Percentiles rank a stretch among this genome's conserved stretches.
These are phyloP conservation scores for Drosophila paramelanica DNA, from an alignment of 2,888 invertebrate species.

Conservation along the genomic window DNA sequence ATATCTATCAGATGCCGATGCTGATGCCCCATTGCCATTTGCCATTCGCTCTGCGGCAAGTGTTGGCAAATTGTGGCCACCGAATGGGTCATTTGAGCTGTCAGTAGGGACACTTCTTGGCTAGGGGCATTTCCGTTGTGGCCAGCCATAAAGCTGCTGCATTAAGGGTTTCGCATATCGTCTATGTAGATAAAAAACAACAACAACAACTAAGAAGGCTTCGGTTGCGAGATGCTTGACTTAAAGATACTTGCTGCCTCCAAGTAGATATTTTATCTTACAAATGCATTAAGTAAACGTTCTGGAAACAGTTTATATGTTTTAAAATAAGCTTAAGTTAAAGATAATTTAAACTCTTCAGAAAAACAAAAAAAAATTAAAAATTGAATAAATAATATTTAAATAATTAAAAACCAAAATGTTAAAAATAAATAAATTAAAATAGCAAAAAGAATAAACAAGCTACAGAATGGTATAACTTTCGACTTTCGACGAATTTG, in stretches of 20 bases:
- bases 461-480: too few species aligned
- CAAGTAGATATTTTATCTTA: not conserved
- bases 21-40: slow-evolving; percentile 21
- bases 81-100: slow-evolving; percentile 59
- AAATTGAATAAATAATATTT: too few species aligned
- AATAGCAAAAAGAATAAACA: too few species aligned
- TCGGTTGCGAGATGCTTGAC: not conserved
- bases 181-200: not conserved
- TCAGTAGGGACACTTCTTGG: slow-evolving; percentile 53
- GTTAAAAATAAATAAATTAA: too few species aligned
- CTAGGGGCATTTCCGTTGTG: slow-evolving; percentile 49
- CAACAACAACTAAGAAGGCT: not conserved
- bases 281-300: not conserved
- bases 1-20: slow-evolving; percentile 71
- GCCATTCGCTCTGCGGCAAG: slow-evolving; percentile 24
- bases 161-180: slow-evolving; percentile 10
- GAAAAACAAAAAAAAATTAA: too few species aligned
- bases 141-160: slow-evolving; percentile 18
- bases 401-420: too few species aligned
- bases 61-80: slow-evolving; percentile 57
- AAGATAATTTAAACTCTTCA: too few species aligned
- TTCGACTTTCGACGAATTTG: too few species aligned
- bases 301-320: too few species aligned
- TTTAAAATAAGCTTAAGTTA: too few species aligned
- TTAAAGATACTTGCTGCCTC: not conserved